These are phyloP conservation scores for Gordius sp. DNA, from an alignment of 2,888 invertebrate species.

Conservation along the genomic window DNA sequence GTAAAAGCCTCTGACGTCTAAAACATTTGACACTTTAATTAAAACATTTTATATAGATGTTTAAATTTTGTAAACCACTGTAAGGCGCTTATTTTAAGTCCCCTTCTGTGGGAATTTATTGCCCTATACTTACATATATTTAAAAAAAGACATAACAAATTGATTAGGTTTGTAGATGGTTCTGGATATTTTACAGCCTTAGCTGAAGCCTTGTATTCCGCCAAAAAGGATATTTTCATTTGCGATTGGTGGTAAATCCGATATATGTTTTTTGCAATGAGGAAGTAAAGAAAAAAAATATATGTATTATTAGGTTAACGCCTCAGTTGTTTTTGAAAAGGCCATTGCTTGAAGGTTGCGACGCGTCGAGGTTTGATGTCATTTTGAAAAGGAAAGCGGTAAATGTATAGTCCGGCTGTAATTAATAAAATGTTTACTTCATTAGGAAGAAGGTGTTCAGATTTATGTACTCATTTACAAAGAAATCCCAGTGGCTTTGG, in stretches of 20 bases:
- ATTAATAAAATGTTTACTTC: too few species aligned
- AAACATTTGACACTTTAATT: too few species aligned
- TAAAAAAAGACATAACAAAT: neutral
- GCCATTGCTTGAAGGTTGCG: constrained; percentile 26
- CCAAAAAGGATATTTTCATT: constrained; percentile 80
- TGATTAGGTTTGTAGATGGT: constrained; percentile 50
- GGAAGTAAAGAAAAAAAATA: too few species aligned
- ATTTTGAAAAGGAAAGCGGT: constrained; percentile 28
- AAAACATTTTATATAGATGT: too few species aligned
- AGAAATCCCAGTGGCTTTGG: constrained; percentile 79
- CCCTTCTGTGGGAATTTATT: too few species aligned
- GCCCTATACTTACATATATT: neutral
- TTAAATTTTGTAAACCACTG: too few species aligned
- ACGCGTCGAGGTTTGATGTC: constrained; percentile 27
- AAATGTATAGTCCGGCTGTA: too few species aligned
- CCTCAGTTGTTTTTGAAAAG: constrained; percentile 30
- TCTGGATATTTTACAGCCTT: constrained; percentile 57
- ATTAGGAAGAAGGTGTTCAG: constrained; percentile 51
- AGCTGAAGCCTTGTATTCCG: constrained; percentile 62
- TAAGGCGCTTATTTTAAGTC: too few species aligned
- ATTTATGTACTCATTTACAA: constrained; percentile 78
- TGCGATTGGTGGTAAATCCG: constrained; percentile 97
- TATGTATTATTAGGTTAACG: too few species aligned
- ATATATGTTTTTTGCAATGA: too few species aligned
- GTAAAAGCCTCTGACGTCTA: too few species aligned